phyloP scores from a whole-genome alignment of 2,113 vertebrate species.

The Prolemur simus region DNA sequence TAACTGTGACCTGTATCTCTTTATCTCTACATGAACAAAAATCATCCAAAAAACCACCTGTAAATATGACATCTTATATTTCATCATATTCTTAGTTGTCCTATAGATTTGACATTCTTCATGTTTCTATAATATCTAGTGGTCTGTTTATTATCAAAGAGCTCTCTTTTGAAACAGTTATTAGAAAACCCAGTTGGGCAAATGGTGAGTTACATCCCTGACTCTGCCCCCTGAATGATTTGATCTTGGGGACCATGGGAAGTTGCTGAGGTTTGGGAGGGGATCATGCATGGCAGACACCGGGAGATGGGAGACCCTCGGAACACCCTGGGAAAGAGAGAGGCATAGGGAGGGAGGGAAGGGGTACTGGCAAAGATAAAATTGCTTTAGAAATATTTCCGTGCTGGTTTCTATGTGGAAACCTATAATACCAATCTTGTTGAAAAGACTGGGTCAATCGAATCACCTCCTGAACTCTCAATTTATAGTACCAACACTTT shows the following conservation, averaged over 20 bases:
- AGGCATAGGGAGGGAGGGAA: neutral
- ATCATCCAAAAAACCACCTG: neutral
- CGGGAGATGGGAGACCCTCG: neutral
- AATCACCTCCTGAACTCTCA: constrained; percentile 53
- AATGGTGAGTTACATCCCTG: constrained; percentile 21
- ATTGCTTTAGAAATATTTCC: constrained; percentile 66
- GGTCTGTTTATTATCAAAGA: constrained; percentile 21
- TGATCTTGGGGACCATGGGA: neutral
- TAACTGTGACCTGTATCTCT: neutral
- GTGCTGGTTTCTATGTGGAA: constrained; percentile 38
- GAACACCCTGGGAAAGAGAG: neutral
- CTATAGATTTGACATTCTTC: neutral
- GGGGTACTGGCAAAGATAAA: neutral
- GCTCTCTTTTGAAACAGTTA: constrained; percentile 27
- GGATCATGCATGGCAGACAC: neutral
- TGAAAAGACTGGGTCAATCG: constrained; percentile 57
- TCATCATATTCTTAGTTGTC: neutral
- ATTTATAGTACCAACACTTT: constrained; percentile 38
- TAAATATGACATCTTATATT: neutral
- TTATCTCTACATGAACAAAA: constrained; percentile 19
- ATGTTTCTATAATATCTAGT: neutral
- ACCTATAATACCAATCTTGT: neutral
- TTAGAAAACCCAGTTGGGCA: constrained; percentile 5
- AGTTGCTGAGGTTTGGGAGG: neutral
- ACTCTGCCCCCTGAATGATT: neutral